Conservation (phyloP, 2,888 invertebrate genomes). For the Stenurella melanura region DNA sequence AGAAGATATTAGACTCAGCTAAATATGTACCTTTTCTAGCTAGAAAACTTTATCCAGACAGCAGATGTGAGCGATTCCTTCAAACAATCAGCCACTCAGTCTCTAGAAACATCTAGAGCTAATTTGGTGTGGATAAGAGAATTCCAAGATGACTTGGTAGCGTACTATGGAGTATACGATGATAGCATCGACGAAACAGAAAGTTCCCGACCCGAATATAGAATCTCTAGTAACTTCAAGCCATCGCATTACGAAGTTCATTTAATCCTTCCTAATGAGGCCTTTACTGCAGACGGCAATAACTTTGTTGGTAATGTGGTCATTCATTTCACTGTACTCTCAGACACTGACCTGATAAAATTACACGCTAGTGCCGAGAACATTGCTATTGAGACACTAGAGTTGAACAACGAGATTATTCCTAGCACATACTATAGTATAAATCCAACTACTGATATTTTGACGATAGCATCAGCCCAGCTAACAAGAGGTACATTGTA, state of each 20-base stretch:
- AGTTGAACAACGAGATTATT: conserved; percentile 35
- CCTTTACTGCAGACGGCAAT: conserved; percentile 23
- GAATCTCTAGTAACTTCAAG: conserved; percentile 19
- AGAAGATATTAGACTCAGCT: not conserved
- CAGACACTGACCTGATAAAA: not conserved
- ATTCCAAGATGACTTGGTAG: conserved; percentile 42
- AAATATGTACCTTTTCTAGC: conserved; percentile 34
- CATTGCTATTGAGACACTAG: conserved; percentile 27
- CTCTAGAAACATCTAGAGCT: conserved; percentile 44
- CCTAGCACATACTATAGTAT: conserved; percentile 38
- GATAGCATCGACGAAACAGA: conserved; percentile 27
- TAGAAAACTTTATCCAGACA: conserved; percentile 45
- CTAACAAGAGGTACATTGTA: not conserved
- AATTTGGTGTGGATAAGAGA: conserved; percentile 48
- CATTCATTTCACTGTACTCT: conserved; percentile 11
- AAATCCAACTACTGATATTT: conserved; percentile 49
- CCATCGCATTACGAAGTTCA: conserved; percentile 35
- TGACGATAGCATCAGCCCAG: conserved; percentile 38
- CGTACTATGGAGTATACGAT: conserved; percentile 35
- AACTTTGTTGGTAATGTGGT: conserved; percentile 11
- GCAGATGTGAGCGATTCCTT: conserved; percentile 45
- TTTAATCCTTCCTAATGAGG: conserved; percentile 8
- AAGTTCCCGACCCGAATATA: conserved; percentile 18
- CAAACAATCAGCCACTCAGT: conserved; percentile 36
- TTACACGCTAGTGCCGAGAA: conserved; percentile 25